A percentile compares a stretch with the other conserved stretches of the same genome.
Evolutionary conservation across 2,888 invertebrate species (phyloP).

Genomic region (Lasius platythorax): DNA sequence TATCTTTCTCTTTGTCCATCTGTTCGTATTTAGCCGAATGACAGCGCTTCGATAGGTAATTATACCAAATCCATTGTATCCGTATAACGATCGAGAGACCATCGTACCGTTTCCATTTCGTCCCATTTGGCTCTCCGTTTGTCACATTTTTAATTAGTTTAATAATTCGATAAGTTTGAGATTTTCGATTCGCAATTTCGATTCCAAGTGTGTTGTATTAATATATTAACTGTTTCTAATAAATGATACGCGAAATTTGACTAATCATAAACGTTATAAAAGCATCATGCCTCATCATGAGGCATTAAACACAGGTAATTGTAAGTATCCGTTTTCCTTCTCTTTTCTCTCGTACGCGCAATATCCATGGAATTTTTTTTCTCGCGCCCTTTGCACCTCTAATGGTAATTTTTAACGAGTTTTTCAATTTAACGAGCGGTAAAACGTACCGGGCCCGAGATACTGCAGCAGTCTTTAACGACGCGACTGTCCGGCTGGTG

Average conservation of each 20-base stretch:
- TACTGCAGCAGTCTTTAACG: slow-evolving; percentile 50
- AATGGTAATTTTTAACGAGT: slow-evolving; percentile 58
- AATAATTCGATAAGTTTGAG: not conserved
- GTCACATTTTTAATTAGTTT: not conserved
- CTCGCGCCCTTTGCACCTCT: slow-evolving; percentile 48
- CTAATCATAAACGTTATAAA: not conserved
- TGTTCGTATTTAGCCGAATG: slow-evolving; percentile 64
- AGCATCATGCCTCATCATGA: not conserved
- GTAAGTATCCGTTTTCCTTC: not conserved
- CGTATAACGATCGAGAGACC: slow-evolving; percentile 78
- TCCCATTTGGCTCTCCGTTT: not conserved
- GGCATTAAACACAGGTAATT: not conserved
- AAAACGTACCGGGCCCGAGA: slow-evolving; percentile 36
- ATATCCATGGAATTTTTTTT: slow-evolving; percentile 41
- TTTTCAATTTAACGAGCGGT: slow-evolving; percentile 55
- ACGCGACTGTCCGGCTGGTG: slow-evolving; percentile 50
- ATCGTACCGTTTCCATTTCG: slow-evolving; percentile 66
- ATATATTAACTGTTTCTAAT: not conserved
- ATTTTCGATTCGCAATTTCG: not conserved
- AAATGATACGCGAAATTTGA: not conserved
- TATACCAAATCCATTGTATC: slow-evolving; percentile 79
- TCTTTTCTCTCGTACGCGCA: not conserved
- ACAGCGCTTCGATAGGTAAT: slow-evolving; percentile 68
- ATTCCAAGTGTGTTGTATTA: not conserved
- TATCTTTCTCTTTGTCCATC: slow-evolving; percentile 51